Evolutionary conservation across 23 tunicate species (phyloP).

Genomic region (Aplidium turbinatum): DNA sequence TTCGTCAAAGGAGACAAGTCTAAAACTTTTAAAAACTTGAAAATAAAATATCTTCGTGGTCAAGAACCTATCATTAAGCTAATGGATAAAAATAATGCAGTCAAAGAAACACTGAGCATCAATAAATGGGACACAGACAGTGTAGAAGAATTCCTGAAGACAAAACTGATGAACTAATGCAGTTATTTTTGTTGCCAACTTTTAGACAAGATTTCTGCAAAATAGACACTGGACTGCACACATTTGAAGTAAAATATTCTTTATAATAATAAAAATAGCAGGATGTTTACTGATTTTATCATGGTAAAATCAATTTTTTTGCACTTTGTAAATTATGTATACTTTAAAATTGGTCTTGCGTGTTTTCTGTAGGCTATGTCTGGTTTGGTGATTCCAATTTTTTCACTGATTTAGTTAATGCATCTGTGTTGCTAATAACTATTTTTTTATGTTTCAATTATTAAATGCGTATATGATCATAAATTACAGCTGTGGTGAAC

Average conservation of each 20-base stretch:
- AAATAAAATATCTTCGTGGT: conserved; percentile 78
- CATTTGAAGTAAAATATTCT: not conserved
- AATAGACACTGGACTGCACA: not conserved
- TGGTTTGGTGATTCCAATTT: too few relatives aligned
- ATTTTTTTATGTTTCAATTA: too few relatives aligned
- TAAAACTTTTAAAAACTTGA: conserved; percentile 71
- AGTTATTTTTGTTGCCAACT: not conserved
- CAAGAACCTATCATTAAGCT: conserved; percentile 78
- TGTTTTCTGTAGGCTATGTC: too few relatives aligned
- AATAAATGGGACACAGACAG: conserved; percentile 81
- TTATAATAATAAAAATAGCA: not conserved
- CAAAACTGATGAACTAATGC: conserved; percentile 42
- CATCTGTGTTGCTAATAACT: too few relatives aligned
- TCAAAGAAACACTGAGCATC: conserved; percentile 77
- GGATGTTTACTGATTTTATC: not conserved
- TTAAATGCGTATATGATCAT: too few relatives aligned
- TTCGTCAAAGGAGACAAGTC: conserved; percentile 91
- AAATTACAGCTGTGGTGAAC: too few relatives aligned
- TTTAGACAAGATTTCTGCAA: not conserved
- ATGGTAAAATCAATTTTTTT: not conserved
- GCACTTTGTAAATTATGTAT: not conserved
- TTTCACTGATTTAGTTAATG: too few relatives aligned
- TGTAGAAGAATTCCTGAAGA: conserved; percentile 74
- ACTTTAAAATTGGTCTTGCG: not conserved
- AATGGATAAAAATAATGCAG: conserved; percentile 59